A percentile compares a stretch with the other conserved stretches of the same genome.
Conservation (phyloP, 2,888 invertebrate species). For the Drosophila hamatofila region DNA sequence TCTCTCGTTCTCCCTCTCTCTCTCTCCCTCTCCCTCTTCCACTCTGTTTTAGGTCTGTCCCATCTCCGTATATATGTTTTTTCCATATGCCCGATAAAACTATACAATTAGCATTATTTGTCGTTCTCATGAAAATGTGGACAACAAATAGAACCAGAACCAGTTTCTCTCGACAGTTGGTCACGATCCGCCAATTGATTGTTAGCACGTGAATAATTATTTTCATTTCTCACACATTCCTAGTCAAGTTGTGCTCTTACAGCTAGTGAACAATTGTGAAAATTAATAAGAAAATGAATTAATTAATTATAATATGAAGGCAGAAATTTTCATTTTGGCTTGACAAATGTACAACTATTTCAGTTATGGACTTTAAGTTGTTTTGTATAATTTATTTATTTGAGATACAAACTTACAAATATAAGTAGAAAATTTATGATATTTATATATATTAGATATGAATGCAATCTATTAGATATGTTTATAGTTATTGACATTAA, state of each 20-base stretch:
- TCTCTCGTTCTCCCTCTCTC: not conserved
- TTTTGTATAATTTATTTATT: no score
- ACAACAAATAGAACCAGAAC: conserved; percentile 28
- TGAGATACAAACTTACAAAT: not conserved
- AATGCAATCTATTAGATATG: no score
- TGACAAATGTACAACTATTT: no score
- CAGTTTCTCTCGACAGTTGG: conserved; percentile 27
- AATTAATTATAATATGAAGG: not conserved
- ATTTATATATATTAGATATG: no score
- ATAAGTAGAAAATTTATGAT: not conserved
- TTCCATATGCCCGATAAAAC: conserved; percentile 9
- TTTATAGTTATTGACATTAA: no score
- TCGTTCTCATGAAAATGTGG: conserved; percentile 10
- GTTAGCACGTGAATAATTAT: conserved; percentile 33
- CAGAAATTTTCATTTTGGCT: not conserved
- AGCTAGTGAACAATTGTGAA: not conserved
- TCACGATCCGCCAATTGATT: conserved; percentile 28
- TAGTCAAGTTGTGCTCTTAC: not conserved
- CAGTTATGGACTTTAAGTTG: not conserved
- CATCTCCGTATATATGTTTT: no score
- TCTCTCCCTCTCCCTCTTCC: not conserved
- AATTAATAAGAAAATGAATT: not conserved
- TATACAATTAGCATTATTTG: conserved; percentile 32
- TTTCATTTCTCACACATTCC: conserved; percentile 7
- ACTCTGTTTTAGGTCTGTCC: not conserved